Conservation (phyloP, 2,888 invertebrate species). For the Clivina fossor region DNA sequence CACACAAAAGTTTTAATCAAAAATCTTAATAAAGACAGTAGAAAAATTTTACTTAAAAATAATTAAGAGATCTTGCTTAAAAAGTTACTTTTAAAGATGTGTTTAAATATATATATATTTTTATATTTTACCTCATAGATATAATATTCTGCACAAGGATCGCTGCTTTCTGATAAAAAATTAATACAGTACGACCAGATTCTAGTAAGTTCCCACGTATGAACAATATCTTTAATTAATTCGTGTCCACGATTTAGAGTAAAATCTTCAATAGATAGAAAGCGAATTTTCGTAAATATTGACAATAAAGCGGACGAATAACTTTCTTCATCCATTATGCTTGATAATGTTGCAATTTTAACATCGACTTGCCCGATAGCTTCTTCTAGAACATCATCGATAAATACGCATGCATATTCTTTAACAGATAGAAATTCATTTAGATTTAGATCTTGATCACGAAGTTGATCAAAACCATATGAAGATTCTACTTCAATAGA, state of each 20-base stretch:
- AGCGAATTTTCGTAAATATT: constrained; percentile 22
- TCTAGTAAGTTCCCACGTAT: constrained; percentile 42
- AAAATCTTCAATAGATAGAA: constrained; percentile 43
- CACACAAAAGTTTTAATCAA: no score
- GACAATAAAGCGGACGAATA: background rate
- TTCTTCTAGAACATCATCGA: background rate
- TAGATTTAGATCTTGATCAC: background rate
- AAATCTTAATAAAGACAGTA: no score
- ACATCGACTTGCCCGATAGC: background rate
- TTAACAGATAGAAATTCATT: constrained; percentile 8
- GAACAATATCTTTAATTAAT: constrained; percentile 41
- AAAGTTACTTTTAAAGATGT: constrained; percentile 5
- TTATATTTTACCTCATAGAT: constrained; percentile 43
- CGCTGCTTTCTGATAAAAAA: constrained; percentile 40
- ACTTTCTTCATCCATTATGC: background rate
- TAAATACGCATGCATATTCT: constrained; percentile 3
- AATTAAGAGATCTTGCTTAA: constrained; percentile 35
- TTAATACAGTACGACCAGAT: constrained; percentile 44
- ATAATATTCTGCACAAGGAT: constrained; percentile 44
- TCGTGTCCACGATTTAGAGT: constrained; percentile 38
- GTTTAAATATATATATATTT: background rate
- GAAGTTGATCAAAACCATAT: no score
- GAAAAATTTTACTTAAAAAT: no score
- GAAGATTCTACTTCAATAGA: no score
- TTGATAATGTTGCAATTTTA: no score